Base-by-base conservation (phyloP, 2,888 invertebrate genomes). In the Hypolimnas misippus region DNA sequence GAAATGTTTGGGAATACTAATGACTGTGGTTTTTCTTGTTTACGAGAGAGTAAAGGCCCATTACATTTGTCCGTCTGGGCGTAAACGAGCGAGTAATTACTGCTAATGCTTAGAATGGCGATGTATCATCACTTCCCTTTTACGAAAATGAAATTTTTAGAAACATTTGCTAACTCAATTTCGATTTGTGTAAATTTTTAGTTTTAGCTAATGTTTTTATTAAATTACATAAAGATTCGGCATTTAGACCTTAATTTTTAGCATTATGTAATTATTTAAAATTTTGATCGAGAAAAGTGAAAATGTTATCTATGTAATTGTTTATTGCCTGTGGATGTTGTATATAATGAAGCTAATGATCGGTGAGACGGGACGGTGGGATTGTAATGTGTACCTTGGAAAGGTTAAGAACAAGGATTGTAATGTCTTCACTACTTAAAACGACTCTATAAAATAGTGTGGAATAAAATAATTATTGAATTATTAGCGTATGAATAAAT, bases 401-500 rank as follows among this genome's bases (percentile, higher is more conserved):
- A 63, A 61, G 62, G 60, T 49, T 62, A 35, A 60, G 58, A 63
- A 53, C 65, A 68, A 56, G 65, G 63, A 68, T 62, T 73, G 77
- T 82, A 82, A 73, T 86, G 85, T 90, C 88, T 90, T 90, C 87
- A 90, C 86, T 87, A 87, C 78, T 84, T 85, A 84, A 84, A 74
- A 76, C 79, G 76, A 75, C 71, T 79, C 78, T 82, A 76, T 78
- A 78, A 75, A 81, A 83, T 87, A 88, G 86, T 83, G 82, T 81
- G 84, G 82, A 83, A 82, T 83, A 76, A 82, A 79, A 79, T 83
- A 82, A 81, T 84, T 83, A 89, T 87, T 88, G 84, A 88, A 89
- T 89, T 88, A 90, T 84, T 90, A 90, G 87, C 75, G 82, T 89
- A 89, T 83, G 78, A 85, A 91, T 90, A 91, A 91, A 90, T 89